Percentiles rank a stretch among this genome's conserved stretches.
These are phyloP conservation scores for Fistularia commersonii DNA, from an alignment of 2,797 vertebrate species.

Conservation along the genomic window DNA sequence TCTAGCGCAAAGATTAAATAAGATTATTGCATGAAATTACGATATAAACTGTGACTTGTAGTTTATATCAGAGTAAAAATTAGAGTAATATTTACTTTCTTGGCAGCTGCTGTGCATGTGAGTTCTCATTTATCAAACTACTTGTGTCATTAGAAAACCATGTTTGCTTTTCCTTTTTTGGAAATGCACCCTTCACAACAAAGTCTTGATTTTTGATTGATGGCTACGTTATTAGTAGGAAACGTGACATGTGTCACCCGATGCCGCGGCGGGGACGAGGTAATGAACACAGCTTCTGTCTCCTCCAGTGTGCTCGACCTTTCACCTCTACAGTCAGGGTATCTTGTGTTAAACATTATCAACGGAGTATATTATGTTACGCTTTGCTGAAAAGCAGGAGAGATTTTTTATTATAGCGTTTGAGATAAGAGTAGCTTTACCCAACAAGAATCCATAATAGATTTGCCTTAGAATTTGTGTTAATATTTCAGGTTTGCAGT, in stretches of 20 bases:
- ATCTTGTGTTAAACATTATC: constrained; percentile 1
- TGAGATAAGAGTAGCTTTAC: too few relatives aligned
- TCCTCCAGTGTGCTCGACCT: constrained; percentile 15
- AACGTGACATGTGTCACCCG: constrained; percentile 30
- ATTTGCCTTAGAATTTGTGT: not conserved
- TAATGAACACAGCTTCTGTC: too few relatives aligned
- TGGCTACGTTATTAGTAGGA: constrained; percentile 17
- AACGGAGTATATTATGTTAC: too few relatives aligned
- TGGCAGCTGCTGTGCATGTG: constrained; percentile 2
- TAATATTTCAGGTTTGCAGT: not conserved
- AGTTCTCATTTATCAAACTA: constrained; percentile 1
- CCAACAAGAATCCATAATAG: too few relatives aligned
- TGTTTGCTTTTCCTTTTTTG: constrained; percentile 7
- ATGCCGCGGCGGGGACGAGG: constrained; percentile 8
- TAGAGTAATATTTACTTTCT: not conserved
- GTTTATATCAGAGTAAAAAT: not conserved
- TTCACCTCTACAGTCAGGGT: not conserved
- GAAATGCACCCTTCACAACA: constrained; percentile 11
- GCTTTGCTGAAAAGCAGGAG: too few relatives aligned
- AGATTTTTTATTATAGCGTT: too few relatives aligned
- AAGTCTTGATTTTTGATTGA: constrained; percentile 18
- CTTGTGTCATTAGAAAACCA: not conserved
- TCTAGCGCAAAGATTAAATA: too few relatives aligned
- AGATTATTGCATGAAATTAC: not conserved
- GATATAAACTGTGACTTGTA: not conserved